phyloP scores from a whole-genome alignment of 2,113 vertebrate species.

The Zootoca vivipara region DNA sequence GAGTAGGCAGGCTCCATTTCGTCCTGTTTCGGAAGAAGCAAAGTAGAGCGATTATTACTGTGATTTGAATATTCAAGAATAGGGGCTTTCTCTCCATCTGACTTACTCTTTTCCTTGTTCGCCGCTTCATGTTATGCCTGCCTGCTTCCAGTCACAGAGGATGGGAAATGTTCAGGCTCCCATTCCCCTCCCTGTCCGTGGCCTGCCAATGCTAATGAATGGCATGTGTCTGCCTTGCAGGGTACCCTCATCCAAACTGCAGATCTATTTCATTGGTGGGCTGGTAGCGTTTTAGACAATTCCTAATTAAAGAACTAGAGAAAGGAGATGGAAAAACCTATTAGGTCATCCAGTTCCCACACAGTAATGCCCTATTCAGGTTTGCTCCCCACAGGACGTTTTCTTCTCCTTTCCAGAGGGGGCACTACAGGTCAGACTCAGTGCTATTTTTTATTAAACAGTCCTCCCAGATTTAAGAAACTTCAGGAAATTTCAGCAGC shows the following conservation, averaged over 20 bases:
- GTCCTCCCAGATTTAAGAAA: constrained; percentile 45
- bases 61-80: constrained; percentile 19
- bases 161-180: constrained; percentile 36
- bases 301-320: constrained; percentile 55
- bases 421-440: constrained; percentile 68
- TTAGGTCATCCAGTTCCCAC: constrained; percentile 62
- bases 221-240: constrained; percentile 41
- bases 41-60: not conserved
- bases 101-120: constrained; percentile 36
- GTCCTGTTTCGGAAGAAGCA: not conserved
- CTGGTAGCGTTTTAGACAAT: constrained; percentile 49
- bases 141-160: constrained; percentile 46
- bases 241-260: constrained; percentile 9
- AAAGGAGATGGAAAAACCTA: constrained; percentile 57
- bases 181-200: too few relatives aligned
- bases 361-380: constrained; percentile 17
- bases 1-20: not conserved
- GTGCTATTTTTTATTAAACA: constrained; percentile 31
- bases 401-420: constrained; percentile 70
- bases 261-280: constrained; percentile 27
- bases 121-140: not conserved
- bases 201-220: constrained; percentile 8
- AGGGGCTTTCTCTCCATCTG: not conserved
- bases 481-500: not conserved
- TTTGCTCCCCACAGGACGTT: constrained; percentile 61